Evolutionary conservation across 2,888 invertebrate genomes (phyloP), one percentile per base, ranked within the genome.

Genomic region (Agrotis segetum): DNA sequence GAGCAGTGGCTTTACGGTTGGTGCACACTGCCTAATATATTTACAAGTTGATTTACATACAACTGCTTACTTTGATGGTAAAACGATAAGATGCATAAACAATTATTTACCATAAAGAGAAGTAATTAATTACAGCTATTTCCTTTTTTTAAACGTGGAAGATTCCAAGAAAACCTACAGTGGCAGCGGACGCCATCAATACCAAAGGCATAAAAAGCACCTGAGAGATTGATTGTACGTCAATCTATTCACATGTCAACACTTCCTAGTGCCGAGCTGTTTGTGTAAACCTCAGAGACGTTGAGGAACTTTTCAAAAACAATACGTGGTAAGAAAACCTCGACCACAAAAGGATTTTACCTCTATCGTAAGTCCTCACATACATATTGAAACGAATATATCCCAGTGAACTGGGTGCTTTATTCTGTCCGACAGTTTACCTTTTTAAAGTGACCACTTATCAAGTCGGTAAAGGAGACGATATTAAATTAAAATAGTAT

Each of bases 401-500:
- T 67, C 46, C 47, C 29, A 79, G 67, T 74, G 70, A 67, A 67
- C 62, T 67, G 46, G 70, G 24, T 67, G 56, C 80, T 79, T 81
- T 82, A 72, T 80, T 62, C 56, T 47, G 60, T 9, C 55, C 66
- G 71, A 78, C 82, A 68, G 68, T 81, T 81, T 75, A 81, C 70
- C 53, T 69, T 78, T 77, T 66, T 77, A 77, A 82, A 70, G 73
- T 60, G 71, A 81, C 71, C 77, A 78, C 71, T 81, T 81, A 81
- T 74, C 59, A 50, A 62, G 67, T 74, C 71, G 24, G 67, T 67
- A 67, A 68, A 81, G 73, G 24, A 68, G 66, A 69, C 46, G 55
- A 67, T 72, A 77, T 74, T 83, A 77, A 74, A 74, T 81, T 83
- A 73, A 74, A 83, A 77, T 81, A 67, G 58, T 53, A n/a, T 72